phyloP scores from a whole-genome alignment of 92 coral and sea anemone species.

The Montipora capitata region DNA sequence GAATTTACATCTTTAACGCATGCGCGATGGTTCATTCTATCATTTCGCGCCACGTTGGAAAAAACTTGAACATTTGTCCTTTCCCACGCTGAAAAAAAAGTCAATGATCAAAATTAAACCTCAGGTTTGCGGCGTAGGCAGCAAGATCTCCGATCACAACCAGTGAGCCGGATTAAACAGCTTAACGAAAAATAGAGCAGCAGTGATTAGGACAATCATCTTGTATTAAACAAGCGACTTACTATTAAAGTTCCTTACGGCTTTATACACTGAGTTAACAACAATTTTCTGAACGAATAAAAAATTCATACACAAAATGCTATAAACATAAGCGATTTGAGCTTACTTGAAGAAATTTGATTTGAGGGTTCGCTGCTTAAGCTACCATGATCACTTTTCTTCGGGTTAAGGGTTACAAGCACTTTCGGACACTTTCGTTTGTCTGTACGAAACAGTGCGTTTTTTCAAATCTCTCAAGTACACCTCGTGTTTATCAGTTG shows the following conservation, averaged over 20 bases:
- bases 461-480: not conserved
- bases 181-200: not conserved
- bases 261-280: not conserved
- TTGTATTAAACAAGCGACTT: not conserved
- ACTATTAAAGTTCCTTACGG: not conserved
- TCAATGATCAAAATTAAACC: not conserved
- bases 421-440: not conserved
- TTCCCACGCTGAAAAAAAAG: not conserved
- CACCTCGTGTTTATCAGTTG: slow-evolving; percentile 12
- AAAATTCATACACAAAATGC: not conserved
- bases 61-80: not conserved
- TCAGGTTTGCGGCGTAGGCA: not conserved
- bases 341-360: not conserved
- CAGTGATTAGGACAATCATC: slow-evolving; percentile 18
- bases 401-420: too few species aligned
- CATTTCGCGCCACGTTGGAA: slow-evolving; percentile 49
- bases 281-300: not conserved
- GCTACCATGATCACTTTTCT: too few species aligned
- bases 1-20: slow-evolving; percentile 8
- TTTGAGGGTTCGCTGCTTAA: not conserved
- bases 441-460: not conserved
- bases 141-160: not conserved
- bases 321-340: not conserved
- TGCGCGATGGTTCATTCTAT: slow-evolving; percentile 20
- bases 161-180: slow-evolving; percentile 18